These are phyloP conservation scores for Cynopterus brachyotis DNA, from an alignment of 2,113 vertebrate genomes.

Conservation along the genomic window DNA sequence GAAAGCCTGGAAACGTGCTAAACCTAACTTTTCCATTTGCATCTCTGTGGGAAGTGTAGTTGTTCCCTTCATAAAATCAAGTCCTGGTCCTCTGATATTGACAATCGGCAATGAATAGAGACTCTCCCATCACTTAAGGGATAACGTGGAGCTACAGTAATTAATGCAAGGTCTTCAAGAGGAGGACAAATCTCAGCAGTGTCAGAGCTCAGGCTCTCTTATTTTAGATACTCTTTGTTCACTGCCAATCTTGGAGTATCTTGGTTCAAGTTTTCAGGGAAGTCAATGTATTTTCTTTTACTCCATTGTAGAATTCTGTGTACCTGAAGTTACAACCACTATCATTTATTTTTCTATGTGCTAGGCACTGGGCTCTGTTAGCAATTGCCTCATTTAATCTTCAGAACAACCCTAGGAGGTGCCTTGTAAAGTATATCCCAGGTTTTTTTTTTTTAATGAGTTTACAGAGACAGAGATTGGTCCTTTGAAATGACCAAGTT, in stretches of 20 bases:
- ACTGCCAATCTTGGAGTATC: not conserved
- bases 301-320: not conserved
- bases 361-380: not conserved
- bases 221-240: not conserved
- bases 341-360: not conserved
- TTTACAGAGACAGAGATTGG: not conserved
- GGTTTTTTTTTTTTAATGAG: not conserved
- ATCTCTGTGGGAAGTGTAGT: not conserved
- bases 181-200: not conserved
- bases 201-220: not conserved
- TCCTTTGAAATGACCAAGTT: not conserved
- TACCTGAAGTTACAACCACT: not conserved
- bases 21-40: not conserved
- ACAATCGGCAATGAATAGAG: not conserved
- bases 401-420: not conserved
- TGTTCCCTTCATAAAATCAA: not conserved
- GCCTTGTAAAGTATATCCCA: not conserved
- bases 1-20: not conserved
- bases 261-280: not conserved
- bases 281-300: not conserved
- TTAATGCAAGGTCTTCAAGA: not conserved
- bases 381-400: not conserved
- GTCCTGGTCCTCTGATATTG: not conserved
- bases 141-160: not conserved
- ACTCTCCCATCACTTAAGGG: not conserved